Percentiles rank a stretch among this genome's conserved stretches.
Evolutionary conservation across 2,113 vertebrate species (phyloP).

Genomic region (Lota lota): DNA sequence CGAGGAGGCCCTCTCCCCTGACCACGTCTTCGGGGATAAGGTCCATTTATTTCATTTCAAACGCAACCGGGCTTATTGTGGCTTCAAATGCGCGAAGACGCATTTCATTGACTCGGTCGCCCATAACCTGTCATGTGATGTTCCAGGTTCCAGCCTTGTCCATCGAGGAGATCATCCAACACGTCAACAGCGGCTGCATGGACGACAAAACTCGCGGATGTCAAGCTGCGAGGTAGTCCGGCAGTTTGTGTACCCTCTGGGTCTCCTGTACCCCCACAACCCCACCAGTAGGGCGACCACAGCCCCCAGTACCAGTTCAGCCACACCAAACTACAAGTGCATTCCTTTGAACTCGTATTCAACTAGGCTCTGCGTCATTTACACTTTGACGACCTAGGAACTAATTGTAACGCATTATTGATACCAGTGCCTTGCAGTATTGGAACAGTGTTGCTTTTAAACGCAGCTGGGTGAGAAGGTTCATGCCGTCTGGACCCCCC

Average conservation of each 20-base stretch:
- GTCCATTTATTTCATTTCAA: slow-evolving; percentile 28
- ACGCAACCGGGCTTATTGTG: too few species aligned
- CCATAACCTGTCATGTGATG: neutral
- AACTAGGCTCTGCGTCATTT: too few species aligned
- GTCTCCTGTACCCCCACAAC: neutral
- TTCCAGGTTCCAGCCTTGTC: slow-evolving; percentile 61
- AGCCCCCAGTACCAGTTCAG: neutral
- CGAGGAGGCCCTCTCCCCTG: slow-evolving; percentile 53
- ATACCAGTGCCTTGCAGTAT: too few species aligned
- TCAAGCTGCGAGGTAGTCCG: slow-evolving; percentile 82
- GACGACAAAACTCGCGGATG: slow-evolving; percentile 76
- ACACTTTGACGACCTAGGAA: too few species aligned
- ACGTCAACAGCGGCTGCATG: slow-evolving; percentile 63
- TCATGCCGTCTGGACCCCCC: too few species aligned
- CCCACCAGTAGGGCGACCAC: neutral
- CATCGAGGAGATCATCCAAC: slow-evolving; percentile 75
- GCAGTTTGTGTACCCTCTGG: neutral
- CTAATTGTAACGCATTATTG: too few species aligned
- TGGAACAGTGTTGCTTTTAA: too few species aligned
- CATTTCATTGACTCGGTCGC: too few species aligned
- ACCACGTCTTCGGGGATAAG: slow-evolving; percentile 32
- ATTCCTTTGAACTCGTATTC: too few species aligned
- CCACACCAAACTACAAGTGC: too few species aligned
- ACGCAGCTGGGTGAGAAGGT: too few species aligned
- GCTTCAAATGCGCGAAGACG: neutral